Evolutionary conservation across 2,888 invertebrate genomes (phyloP), one percentile per base, ranked within the genome.

Genomic region (Dastarcus helophoroides): DNA sequence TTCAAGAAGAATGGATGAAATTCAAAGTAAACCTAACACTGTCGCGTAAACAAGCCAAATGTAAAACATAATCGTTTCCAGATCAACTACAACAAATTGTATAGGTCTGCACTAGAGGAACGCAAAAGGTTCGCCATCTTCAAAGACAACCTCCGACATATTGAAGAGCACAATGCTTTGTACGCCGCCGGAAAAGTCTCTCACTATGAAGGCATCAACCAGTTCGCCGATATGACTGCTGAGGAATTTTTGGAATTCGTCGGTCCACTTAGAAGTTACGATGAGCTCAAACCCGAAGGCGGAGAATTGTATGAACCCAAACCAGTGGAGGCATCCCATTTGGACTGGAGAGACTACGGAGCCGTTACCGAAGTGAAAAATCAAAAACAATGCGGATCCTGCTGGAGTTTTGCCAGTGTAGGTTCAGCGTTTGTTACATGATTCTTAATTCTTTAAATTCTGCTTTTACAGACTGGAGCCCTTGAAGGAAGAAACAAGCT

Each of bases 351-450:
- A 26, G 65, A 77, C 7, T 69, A 73, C 35, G 73, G 72, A 31
- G 84, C 71, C 1, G 84, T 93, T 3, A 85, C 90, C 0, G 68
- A 73, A 26, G 89, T 93, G 0, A 93, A 93, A 58, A 71, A 91
- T 62, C 91, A 91, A 58, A 84, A 83, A 1, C 59, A 60, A 4
- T 89, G 89, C 50, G 88, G 89, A 13, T 86, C 85, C 7, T 88
- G 89, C 53, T 93, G 91, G 91, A 91, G 91, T 1, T 93, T 93
- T 60, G 86, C 89, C 44, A 86, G 86, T 6, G 32, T 32, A 22
- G 27, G 32, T 32, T 11, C 6, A 27, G 6, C 2, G 91, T n/a
- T 26, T 2, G 12, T 10, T 16, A 9, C 3, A 14, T n/a, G n/a
- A n/a, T n/a, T n/a, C n/a, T n/a, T n/a, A n/a, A n/a, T n/a, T n/a